Conservation (phyloP, 1,140 invertebrate genomes). For the Hypothenemus hampei region DNA sequence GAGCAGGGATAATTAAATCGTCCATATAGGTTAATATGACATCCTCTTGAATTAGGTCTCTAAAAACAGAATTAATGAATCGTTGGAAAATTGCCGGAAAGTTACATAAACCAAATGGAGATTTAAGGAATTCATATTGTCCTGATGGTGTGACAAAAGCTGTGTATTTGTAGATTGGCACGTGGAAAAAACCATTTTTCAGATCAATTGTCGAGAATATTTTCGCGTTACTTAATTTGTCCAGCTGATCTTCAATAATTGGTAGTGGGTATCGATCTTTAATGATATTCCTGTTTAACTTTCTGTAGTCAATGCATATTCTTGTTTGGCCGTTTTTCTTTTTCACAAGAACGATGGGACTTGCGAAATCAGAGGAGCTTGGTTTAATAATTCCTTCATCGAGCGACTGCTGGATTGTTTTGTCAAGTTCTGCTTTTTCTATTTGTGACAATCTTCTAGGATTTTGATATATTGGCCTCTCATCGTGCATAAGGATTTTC, state of each 20-base stretch:
- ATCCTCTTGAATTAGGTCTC: conserved; percentile 28
- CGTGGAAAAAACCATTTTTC: conserved; percentile 36
- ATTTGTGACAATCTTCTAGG: neutral
- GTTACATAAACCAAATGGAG: conserved; percentile 33
- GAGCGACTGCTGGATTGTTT: neutral
- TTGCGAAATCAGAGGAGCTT: conserved; percentile 12
- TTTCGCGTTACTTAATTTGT: conserved; percentile 28
- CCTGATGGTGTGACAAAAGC: conserved; percentile 31
- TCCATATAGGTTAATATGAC: conserved; percentile 30
- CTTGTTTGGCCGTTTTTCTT: conserved; percentile 17
- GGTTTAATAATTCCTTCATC: conserved; percentile 1
- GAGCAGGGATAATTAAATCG: conserved; percentile 32
- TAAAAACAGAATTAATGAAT: conserved; percentile 34
- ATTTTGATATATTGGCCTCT: neutral
- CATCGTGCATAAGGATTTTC: neutral
- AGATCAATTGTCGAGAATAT: conserved; percentile 39
- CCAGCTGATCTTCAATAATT: conserved; percentile 40
- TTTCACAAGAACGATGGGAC: conserved; percentile 23
- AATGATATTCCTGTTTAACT: conserved; percentile 44
- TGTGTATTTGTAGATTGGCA: conserved; percentile 33
- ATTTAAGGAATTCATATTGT: conserved; percentile 35
- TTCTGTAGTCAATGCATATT: conserved; percentile 24
- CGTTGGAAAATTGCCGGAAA: conserved; percentile 21
- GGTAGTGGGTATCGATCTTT: conserved; percentile 41
- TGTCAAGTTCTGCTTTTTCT: neutral